phyloP scores from a whole-genome alignment of 2,888 invertebrate species.

The Phragmatobia fuliginosa region DNA sequence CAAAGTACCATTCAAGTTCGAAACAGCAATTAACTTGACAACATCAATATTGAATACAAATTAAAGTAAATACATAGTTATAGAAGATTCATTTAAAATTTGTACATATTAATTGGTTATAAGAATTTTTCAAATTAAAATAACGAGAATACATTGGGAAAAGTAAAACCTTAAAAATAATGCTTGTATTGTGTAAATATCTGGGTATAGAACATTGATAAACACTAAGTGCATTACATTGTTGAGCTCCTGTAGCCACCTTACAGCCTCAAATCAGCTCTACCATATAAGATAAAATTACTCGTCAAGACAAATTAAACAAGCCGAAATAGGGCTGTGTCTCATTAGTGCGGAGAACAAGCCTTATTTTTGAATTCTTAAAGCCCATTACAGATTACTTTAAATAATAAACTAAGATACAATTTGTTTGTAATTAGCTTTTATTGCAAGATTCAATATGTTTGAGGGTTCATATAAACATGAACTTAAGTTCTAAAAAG shows the following conservation, averaged over 20 bases:
- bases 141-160: background rate
- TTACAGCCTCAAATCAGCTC: too few species aligned
- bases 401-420: background rate
- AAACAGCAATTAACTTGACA: constrained; percentile 57
- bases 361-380: background rate
- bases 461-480: constrained; percentile 33
- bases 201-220: background rate
- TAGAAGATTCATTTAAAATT: constrained; percentile 30
- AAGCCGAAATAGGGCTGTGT: too few species aligned
- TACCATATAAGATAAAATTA: too few species aligned
- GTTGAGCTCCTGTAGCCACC: too few species aligned
- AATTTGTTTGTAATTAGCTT: constrained; percentile 5
- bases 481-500: constrained; percentile 33
- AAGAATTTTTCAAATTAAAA: background rate
- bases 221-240: too few species aligned
- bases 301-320: too few species aligned
- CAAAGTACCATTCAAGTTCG: constrained; percentile 52
- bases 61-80: constrained; percentile 47
- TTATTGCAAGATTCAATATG: constrained; percentile 17
- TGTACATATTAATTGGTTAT: constrained; percentile 3
- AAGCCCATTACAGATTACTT: background rate
- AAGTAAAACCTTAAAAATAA: background rate
- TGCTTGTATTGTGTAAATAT: background rate
- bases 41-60: constrained; percentile 52
- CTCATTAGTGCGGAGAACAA: too few species aligned